These are phyloP conservation scores for Diuraphis noxia DNA, from an alignment of 1,140 invertebrate species.

Conservation along the genomic window DNA sequence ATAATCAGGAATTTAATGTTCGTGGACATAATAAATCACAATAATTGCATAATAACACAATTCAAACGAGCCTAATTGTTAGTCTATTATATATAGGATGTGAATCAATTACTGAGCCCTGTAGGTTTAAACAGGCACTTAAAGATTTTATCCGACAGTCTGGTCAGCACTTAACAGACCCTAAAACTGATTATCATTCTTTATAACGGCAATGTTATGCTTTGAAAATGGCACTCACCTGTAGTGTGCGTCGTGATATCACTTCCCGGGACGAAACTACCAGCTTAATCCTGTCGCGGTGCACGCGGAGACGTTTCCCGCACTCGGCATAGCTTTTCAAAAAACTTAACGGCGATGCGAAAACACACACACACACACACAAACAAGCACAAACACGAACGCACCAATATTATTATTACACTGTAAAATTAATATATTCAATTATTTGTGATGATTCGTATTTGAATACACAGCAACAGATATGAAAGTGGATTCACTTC, in stretches of 20 bases:
- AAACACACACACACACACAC: background rate
- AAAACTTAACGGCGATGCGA: background rate
- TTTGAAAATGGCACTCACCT: background rate
- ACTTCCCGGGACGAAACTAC: background rate
- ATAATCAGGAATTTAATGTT: background rate
- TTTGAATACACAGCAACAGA: background rate
- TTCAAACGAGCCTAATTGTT: background rate
- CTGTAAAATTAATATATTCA: background rate
- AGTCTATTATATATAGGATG: background rate
- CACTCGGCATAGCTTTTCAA: constrained; percentile 28
- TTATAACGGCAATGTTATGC: background rate
- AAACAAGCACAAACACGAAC: background rate
- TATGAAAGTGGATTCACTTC: background rate
- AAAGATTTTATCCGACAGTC: background rate
- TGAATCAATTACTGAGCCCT: background rate
- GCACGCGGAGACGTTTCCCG: background rate
- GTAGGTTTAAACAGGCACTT: background rate
- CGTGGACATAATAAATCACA: background rate
- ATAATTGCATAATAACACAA: background rate
- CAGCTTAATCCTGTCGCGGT: background rate
- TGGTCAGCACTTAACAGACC: too few relatives aligned
- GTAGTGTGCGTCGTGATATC: background rate
- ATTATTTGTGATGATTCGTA: background rate
- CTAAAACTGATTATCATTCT: too few relatives aligned
- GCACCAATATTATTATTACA: background rate